phyloP scores from a whole-genome alignment of 1,140 invertebrate species.

The silkworm (Bombyx mori) region ASM3026992v2 NC_085128.1:16815001-16815500 shows the following conservation, averaged over 20 bases:
- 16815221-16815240: not conserved
- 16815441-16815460: no score
- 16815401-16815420: no score
- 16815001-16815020: not conserved
- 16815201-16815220: not conserved
- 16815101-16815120: not conserved
- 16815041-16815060: not conserved
- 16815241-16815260: not conserved
- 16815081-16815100: not conserved
- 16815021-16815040: slow-evolving; percentile 1
- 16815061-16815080: not conserved
- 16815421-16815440: no score
- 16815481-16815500: no score
- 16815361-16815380: no score
- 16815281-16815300: not conserved
- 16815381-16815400: no score
- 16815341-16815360: no score
- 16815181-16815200: not conserved
- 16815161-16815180: not conserved
- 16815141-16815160: not conserved
- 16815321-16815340: no score
- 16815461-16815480: no score
- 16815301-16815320: no score
- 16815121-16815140: not conserved
- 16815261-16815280: not conserved